These are phyloP conservation scores for Typhlichthys eigenmanni DNA, from an alignment of 2,797 vertebrate species.

Conservation along the genomic window DNA sequence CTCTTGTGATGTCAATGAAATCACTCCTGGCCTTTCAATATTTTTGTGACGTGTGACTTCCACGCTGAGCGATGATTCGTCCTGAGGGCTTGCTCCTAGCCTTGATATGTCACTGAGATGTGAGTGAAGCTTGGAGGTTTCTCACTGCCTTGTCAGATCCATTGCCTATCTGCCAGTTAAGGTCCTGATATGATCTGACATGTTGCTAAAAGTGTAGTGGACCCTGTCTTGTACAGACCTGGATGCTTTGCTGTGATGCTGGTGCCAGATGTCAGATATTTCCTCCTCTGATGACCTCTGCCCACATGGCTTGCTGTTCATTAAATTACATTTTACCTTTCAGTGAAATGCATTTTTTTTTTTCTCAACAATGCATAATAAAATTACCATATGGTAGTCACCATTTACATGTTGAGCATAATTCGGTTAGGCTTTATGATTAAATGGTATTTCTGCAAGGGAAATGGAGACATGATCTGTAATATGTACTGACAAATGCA, in stretches of 20 bases:
- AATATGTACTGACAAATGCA: neutral
- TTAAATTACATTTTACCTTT: slow-evolving; percentile 49
- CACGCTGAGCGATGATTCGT: slow-evolving; percentile 22
- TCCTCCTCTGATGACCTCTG: slow-evolving; percentile 26
- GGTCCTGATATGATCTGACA: slow-evolving; percentile 64
- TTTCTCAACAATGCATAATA: slow-evolving; percentile 13
- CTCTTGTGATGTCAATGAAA: slow-evolving; percentile 34
- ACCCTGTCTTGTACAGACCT: neutral
- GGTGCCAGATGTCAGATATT: slow-evolving; percentile 59
- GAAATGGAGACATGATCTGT: neutral
- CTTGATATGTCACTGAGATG: slow-evolving; percentile 60
- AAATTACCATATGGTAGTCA: neutral
- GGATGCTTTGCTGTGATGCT: slow-evolving; percentile 35
- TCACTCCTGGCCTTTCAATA: slow-evolving; percentile 60
- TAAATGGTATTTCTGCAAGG: no score
- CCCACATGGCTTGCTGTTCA: slow-evolving; percentile 29
- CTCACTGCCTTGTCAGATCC: slow-evolving; percentile 59
- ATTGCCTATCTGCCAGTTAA: slow-evolving; percentile 46
- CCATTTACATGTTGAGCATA: neutral
- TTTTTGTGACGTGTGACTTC: slow-evolving; percentile 42
- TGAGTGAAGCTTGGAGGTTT: slow-evolving; percentile 59
- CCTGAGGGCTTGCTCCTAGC: slow-evolving; percentile 50
- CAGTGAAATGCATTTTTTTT: slow-evolving; percentile 33
- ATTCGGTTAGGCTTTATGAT: neutral
- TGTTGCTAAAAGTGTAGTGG: slow-evolving; percentile 22